These are phyloP conservation scores for Ophion slaviceki DNA, from an alignment of 2,888 invertebrate genomes.

Conservation along the genomic window DNA sequence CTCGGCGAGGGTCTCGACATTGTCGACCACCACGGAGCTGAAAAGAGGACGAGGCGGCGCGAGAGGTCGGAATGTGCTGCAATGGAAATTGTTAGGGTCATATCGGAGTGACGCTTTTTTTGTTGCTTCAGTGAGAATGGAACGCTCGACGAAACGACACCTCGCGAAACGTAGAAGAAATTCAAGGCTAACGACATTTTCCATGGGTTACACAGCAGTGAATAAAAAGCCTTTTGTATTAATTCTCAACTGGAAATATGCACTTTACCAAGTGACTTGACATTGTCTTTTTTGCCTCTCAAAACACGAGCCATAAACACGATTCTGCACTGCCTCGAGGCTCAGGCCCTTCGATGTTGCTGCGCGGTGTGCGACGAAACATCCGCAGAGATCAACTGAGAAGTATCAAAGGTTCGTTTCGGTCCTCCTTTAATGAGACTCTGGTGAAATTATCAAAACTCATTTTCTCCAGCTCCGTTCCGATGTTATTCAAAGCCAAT, in stretches of 20 bases:
- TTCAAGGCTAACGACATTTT: slow-evolving; percentile 28
- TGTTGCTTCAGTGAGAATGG: neutral
- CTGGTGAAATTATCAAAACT: neutral
- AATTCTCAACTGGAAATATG: slow-evolving; percentile 4
- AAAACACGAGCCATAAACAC: neutral
- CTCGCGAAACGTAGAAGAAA: slow-evolving; percentile 13
- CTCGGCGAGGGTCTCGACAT: slow-evolving; percentile 2
- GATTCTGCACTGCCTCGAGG: too few relatives aligned
- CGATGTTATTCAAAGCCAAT: too few relatives aligned
- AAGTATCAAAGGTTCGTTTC: neutral
- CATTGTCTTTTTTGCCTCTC: too few relatives aligned
- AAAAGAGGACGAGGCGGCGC: slow-evolving; percentile 5
- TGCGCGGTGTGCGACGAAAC: neutral
- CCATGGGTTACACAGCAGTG: neutral
- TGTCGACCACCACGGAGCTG: neutral
- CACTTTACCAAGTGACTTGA: neutral
- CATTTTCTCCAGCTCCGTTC: neutral
- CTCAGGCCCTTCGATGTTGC: too few relatives aligned
- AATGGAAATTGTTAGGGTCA: slow-evolving; percentile 20
- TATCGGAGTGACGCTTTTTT: neutral
- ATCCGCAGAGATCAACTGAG: neutral
- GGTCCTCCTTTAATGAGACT: neutral
- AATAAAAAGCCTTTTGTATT: slow-evolving; percentile 41
- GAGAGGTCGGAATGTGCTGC: neutral
- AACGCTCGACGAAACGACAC: slow-evolving; percentile 33